Evolutionary conservation across 2,888 invertebrate genomes (phyloP), one percentile per base, ranked within the genome.

Genomic region (Liopterus haemorrhoidalis): DNA sequence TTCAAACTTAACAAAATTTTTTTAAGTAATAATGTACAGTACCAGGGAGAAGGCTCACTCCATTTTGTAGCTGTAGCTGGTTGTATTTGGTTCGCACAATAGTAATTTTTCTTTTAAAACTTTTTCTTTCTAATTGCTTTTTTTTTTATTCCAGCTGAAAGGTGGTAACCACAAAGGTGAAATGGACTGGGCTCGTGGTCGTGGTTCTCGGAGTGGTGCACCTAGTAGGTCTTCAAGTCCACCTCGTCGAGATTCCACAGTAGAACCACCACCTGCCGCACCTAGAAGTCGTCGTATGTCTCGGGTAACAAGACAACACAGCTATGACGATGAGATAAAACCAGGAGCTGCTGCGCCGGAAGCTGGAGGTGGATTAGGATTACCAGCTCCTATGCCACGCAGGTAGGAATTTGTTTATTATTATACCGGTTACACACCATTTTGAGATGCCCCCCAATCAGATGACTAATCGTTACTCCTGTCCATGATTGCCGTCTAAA

Each of bases 321-420:
- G 88, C 60, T 87, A 86, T 64, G 89, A 89, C 59, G 89, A 89
- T 55, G 89, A 89, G 60, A 73, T 78, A 52, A 76, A 76, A 58
- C 57, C 55, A 57, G 59, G 44, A 28, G 55, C 50, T 43, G 57
- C 5, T 32, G 48, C 56, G 51, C 52, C 46, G 31, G 59, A 57
- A 24, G 68, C 62, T 15, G 78, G 79, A 41, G 65, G 74, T 1
- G 81, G 78, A 4, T 70, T 85, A 5, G 78, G 78, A 15, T 74
- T 85, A 37, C 85, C 87, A 9, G 78, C 81, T 2, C 77, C 80
- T 15, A 80, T 89, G 70, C 84, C 88, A 1, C 74, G 89, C 60
- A 78, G 79, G 79, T 77, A 62, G 56, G 39, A 16, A 8, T 20
- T 38, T 19, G 2, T 18, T 11, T 18, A 20, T 36, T 22, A 19